Percentiles rank a stretch among this genome's conserved stretches.
These are phyloP conservation scores for Pocillopora verrucosa DNA, from an alignment of 64 coral and sea anemone species.

Conservation along the genomic window DNA sequence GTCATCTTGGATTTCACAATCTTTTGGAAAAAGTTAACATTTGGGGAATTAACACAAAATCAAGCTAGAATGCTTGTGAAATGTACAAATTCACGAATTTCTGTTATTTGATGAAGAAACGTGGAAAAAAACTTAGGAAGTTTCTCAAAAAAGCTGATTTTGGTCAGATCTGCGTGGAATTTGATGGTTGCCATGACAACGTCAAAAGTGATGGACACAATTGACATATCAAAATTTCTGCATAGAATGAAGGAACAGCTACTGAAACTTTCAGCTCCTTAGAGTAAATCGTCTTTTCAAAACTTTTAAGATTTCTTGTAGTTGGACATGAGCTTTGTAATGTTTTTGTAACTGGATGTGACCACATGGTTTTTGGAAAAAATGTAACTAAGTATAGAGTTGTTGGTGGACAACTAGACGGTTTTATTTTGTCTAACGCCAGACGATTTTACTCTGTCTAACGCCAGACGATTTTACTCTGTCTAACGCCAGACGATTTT, in stretches of 20 bases:
- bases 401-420: conserved; percentile 14
- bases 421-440: not conserved
- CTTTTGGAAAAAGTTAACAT: too few relatives aligned
- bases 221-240: not conserved
- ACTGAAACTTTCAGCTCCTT: too few relatives aligned
- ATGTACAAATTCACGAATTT: too few relatives aligned
- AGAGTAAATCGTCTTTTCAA: not conserved
- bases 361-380: conserved; percentile 17
- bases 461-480: not conserved
- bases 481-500: not conserved
- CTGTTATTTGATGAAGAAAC: too few relatives aligned
- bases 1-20: too few relatives aligned
- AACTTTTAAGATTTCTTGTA: conserved; percentile 1
- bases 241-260: too few relatives aligned
- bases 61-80: too few relatives aligned
- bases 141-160: too few relatives aligned
- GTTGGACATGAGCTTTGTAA: not conserved
- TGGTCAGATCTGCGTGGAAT: not conserved
- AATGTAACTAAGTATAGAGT: conserved; percentile 9
- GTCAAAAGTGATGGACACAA: not conserved
- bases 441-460: not conserved
- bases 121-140: too few relatives aligned
- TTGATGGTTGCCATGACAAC: too few relatives aligned
- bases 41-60: too few relatives aligned
- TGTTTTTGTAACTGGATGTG: not conserved